Base-by-base conservation (phyloP, 2,888 invertebrate genomes). In the Platerodrilus igneus region DNA sequence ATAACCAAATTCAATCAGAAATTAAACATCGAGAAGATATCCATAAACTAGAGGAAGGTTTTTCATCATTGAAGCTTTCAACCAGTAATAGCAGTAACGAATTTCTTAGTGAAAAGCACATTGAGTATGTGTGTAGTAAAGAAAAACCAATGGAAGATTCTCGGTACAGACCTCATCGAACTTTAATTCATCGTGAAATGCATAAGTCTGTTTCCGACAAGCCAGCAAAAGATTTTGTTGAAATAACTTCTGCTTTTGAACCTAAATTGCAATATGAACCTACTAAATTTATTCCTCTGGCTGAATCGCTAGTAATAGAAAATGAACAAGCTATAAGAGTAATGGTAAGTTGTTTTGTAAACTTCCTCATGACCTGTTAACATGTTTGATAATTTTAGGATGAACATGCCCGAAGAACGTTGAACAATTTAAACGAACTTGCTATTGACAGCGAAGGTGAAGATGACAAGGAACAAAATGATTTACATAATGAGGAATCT, bases 231-330 rank as follows among this genome's bases (percentile, higher is more conserved):
- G 21, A 33, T 4, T 14, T 16, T 15, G 9, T 9, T 8, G 35
- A 35, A 14, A 10, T 31, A 30, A 38, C 34, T 7, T 28, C 36
- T 7, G 35, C 35, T 18, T 19, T 16, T 14, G 38, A 43, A 35
- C 38, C 35, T 8, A 17, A 35, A 21, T 26, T 35, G 21, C n/a
- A 13, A 17, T 16, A 43, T 21, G 29, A 43, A 31, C 35, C 35
- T 10, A 34, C 25, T 18, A 32, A 34, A 22, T 29, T 14, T 19
- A 33, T 45, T 11, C 16, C 41, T 2, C 30, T 45, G 14, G 5
- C 37, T 5, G 37, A 45, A 7, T 45, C 45, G n/a, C 17, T 45
- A 15, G 11, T n/a, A 10, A 41, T 41, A 14, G 27, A 45, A 37
- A 21, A 18, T 13, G 34, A 37, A 8, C 41, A 41, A 14, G 25